These are phyloP conservation scores for Neosilurus hyrtlii DNA, from an alignment of 2,797 vertebrate genomes.

Conservation along the genomic window DNA sequence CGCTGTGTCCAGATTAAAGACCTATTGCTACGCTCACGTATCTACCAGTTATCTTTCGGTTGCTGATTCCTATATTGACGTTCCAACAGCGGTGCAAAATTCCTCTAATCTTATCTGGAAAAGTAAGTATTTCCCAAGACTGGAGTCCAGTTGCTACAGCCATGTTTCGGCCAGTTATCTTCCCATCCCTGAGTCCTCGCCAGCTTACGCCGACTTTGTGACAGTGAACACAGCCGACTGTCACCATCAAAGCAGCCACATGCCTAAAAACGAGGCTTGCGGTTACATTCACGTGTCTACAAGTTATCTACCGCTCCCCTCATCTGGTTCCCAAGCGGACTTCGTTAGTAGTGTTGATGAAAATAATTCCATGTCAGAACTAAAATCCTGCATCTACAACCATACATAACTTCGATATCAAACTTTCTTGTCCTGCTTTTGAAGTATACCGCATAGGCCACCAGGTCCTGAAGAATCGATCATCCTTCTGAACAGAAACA, in stretches of 20 bases:
- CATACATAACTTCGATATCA: neutral
- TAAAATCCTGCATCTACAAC: neutral
- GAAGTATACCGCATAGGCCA: neutral
- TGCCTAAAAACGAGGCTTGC: neutral
- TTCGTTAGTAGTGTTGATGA: neutral
- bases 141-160: conserved; percentile 6
- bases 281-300: neutral
- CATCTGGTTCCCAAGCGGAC: neutral
- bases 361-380: neutral
- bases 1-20: neutral
- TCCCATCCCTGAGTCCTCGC: neutral
- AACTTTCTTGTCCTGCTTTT: conserved; percentile 18
- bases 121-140: neutral
- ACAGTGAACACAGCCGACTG: neutral
- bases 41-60: conserved; percentile 32
- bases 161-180: conserved; percentile 9
- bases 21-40: neutral
- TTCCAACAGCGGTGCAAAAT: neutral
- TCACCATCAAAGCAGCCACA: neutral
- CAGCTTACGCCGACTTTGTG: neutral
- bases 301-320: neutral
- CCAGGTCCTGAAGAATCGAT: conserved; percentile 3
- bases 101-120: neutral
- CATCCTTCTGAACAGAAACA: neutral
- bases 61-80: neutral